Conservation (phyloP, 1,140 invertebrate genomes). For the Drosophila aff. region DNA sequence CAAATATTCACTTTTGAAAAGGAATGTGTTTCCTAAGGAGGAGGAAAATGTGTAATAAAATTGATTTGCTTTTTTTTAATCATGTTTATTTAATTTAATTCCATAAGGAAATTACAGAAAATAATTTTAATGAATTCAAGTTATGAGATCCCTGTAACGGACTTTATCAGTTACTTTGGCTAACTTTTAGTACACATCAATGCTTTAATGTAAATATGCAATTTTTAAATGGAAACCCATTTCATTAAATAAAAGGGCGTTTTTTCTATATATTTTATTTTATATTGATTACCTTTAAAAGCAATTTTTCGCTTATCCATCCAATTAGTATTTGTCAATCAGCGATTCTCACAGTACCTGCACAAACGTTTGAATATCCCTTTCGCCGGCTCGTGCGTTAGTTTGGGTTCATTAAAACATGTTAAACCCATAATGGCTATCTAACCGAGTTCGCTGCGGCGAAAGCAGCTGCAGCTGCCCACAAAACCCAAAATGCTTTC, state of each 20-base stretch:
- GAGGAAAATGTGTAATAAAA: not conserved
- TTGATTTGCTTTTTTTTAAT: too few species aligned
- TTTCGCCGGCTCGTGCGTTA: slow-evolving; percentile 20
- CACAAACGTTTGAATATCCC: slow-evolving; percentile 4
- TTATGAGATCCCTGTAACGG: not conserved
- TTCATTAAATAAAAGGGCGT: not conserved
- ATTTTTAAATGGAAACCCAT: not conserved
- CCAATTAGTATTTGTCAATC: slow-evolving; percentile 30
- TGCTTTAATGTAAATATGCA: not conserved
- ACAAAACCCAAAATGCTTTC: slow-evolving; percentile 69
- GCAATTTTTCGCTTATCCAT: slow-evolving; percentile 12
- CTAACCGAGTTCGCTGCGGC: slow-evolving; percentile 50
- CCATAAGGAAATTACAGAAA: too few species aligned
- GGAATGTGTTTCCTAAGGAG: not conserved
- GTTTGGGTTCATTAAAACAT: slow-evolving; percentile 76
- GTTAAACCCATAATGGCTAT: slow-evolving; percentile 70
- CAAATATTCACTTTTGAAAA: not conserved
- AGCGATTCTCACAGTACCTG: not conserved
- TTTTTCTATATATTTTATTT: not conserved
- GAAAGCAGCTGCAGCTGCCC: slow-evolving; percentile 41
- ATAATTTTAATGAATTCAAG: too few species aligned
- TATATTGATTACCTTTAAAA: not conserved
- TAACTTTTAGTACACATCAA: too few species aligned
- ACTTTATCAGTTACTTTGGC: not conserved
- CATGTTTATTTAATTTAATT: too few species aligned